Conservation (phyloP, 2,113 vertebrate species). For the Oncorhynchus masou region DNA sequence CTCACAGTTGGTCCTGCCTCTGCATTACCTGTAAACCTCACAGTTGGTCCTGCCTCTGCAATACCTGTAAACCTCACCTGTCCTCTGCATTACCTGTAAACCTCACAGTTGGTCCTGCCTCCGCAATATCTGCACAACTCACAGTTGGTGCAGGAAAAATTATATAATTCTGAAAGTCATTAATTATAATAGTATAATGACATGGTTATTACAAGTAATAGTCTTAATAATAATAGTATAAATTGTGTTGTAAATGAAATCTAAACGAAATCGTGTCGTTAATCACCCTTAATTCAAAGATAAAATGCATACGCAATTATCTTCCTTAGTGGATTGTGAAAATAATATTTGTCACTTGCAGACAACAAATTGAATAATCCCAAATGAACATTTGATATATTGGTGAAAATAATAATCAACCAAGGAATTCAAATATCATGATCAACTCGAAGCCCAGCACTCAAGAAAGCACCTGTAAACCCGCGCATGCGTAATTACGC, state of each 20-base stretch:
- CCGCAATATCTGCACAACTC: not conserved
- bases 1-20: too few relatives aligned
- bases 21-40: too few relatives aligned
- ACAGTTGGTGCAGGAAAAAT: not conserved
- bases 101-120: too few relatives aligned
- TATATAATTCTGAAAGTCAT: not conserved
- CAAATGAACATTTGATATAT: constrained; percentile 1
- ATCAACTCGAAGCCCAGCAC: too few relatives aligned
- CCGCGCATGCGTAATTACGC: not conserved
- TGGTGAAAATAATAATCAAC: not conserved
- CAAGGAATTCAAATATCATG: not conserved
- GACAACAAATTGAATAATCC: not conserved
- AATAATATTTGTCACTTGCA: not conserved
- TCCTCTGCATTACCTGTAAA: too few relatives aligned
- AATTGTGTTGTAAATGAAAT: not conserved
- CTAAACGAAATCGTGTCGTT: not conserved
- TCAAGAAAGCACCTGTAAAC: too few relatives aligned
- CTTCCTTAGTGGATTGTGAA: too few relatives aligned
- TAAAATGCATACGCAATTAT: too few relatives aligned
- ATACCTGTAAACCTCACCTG: too few relatives aligned
- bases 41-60: too few relatives aligned
- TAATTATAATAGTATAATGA: not conserved
- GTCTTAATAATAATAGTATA: not conserved
- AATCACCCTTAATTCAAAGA: too few relatives aligned
- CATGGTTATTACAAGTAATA: not conserved